phyloP scores from a whole-genome alignment of 2,797 vertebrate species.

The Spatula versicolor region DNA sequence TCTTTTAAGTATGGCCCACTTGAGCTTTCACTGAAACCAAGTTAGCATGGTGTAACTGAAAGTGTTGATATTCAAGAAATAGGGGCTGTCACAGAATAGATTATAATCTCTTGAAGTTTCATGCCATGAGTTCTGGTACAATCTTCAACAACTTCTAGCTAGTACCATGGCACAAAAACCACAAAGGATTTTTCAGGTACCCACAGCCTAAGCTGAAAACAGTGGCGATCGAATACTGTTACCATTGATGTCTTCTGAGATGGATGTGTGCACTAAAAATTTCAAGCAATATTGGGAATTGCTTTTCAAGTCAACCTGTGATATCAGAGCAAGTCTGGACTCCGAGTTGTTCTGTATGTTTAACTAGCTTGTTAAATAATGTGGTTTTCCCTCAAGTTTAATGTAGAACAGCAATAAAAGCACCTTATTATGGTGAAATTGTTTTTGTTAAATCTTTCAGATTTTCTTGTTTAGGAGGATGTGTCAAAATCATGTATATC shows the following conservation, averaged over 20 bases:
- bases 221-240: not conserved
- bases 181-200: not conserved
- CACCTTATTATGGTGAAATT: constrained; percentile 31
- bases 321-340: constrained; percentile 43
- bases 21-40: not conserved
- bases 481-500: constrained; percentile 6
- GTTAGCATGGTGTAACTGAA: not conserved
- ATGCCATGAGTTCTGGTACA: not conserved
- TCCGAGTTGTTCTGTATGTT: constrained; percentile 57
- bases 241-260: not conserved
- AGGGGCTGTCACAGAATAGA: not conserved
- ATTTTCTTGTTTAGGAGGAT: constrained; percentile 33
- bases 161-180: not conserved
- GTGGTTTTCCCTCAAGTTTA: constrained; percentile 15
- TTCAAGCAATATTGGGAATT: constrained; percentile 66
- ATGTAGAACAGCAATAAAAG: constrained; percentile 66
- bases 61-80: not conserved
- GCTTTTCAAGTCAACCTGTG: constrained; percentile 41
- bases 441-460: constrained; percentile 54
- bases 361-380: constrained; percentile 28
- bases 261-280: constrained; percentile 47
- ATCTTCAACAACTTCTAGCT: not conserved
- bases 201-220: not conserved
- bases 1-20: not conserved
- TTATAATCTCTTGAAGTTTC: not conserved